Conservation (phyloP, 2,113 vertebrate genomes). For the Melanostigma gelatinosum region DNA sequence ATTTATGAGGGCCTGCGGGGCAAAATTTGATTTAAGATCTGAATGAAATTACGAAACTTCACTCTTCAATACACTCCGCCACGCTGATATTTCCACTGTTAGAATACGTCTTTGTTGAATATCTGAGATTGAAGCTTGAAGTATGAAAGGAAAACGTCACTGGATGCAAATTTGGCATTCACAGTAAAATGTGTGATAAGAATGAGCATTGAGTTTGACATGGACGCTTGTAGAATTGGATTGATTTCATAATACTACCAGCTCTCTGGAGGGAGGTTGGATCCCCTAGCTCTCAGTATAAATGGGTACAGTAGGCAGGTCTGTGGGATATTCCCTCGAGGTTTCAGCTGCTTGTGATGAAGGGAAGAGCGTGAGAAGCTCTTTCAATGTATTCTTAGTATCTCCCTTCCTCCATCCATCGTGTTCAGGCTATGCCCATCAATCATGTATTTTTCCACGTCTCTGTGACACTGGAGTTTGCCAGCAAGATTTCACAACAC, state of each 20-base stretch:
- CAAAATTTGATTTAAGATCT: background rate
- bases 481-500: slow-evolving; percentile 1
- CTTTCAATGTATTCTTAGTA: slow-evolving; percentile 54
- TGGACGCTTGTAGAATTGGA: background rate
- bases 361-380: slow-evolving; percentile 53
- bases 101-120: background rate
- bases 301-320: slow-evolving; percentile 36
- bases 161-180: slow-evolving; percentile 16
- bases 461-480: slow-evolving; percentile 14
- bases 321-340: slow-evolving; percentile 28
- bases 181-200: background rate
- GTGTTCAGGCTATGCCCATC: slow-evolving; percentile 29
- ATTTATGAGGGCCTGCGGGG: slow-evolving; percentile 1
- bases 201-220: background rate
- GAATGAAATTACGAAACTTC: background rate
- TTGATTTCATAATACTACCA: background rate
- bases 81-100: background rate
- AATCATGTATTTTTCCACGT: slow-evolving; percentile 35
- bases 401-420: slow-evolving; percentile 25
- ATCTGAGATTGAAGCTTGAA: slow-evolving; percentile 10
- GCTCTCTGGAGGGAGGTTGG: background rate
- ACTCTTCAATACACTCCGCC: background rate
- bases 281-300: background rate
- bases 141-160: slow-evolving; percentile 11
- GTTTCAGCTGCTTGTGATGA: slow-evolving; percentile 25